Percentiles rank a stretch among this genome's conserved stretches.
phyloP scores from a whole-genome alignment of 2,888 invertebrate species.

The Coelinius sp. region DNA sequence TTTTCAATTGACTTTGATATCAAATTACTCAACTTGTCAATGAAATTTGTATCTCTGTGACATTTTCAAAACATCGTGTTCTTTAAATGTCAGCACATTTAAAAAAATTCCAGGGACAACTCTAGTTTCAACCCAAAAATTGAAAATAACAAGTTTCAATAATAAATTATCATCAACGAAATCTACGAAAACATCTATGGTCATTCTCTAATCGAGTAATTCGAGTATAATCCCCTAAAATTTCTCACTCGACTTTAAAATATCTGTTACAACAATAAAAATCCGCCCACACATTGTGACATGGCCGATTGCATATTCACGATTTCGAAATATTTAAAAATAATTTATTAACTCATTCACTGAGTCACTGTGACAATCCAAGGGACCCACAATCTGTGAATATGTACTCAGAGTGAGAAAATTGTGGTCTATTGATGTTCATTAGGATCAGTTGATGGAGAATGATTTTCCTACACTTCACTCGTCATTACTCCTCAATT shows the following conservation, averaged over 20 bases:
- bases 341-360: background rate
- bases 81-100: no score
- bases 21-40: background rate
- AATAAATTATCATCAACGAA: background rate
- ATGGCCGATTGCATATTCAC: background rate
- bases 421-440: background rate
- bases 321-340: background rate
- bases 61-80: background rate
- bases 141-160: background rate
- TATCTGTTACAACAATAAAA: background rate
- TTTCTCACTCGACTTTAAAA: background rate
- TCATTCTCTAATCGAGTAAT: background rate
- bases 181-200: background rate
- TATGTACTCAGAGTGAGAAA: background rate
- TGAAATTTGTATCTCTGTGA: background rate
- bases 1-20: no score
- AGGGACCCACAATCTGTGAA: background rate
- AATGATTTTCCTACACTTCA: background rate
- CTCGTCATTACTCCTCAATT: conserved; percentile 10
- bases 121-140: background rate
- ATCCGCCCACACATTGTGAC: background rate
- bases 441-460: background rate
- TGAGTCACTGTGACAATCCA: background rate
- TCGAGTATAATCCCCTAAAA: background rate
- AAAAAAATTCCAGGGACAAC: background rate